Conservation (phyloP, 2,888 invertebrate genomes). For the Muschampia plurimacula region DNA sequence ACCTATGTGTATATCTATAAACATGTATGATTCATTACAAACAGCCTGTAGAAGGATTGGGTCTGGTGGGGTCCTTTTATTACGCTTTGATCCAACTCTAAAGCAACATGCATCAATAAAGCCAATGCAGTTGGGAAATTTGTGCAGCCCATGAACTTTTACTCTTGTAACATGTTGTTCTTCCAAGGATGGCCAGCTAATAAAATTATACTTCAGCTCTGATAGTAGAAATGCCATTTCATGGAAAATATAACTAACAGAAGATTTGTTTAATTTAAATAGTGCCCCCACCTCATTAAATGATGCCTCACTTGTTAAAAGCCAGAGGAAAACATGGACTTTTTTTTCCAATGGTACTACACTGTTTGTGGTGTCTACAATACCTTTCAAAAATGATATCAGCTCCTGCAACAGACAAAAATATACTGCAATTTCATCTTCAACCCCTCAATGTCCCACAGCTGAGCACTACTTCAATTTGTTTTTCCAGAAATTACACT, state of each 20-base stretch:
- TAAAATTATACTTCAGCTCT: slow-evolving; percentile 67
- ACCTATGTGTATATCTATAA: slow-evolving; percentile 72
- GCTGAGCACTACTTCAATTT: too few species aligned
- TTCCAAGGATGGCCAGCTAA: slow-evolving; percentile 75
- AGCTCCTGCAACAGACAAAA: slow-evolving; percentile 63
- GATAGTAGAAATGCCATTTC: slow-evolving; percentile 66
- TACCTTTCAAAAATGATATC: slow-evolving; percentile 59
- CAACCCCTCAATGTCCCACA: too few species aligned
- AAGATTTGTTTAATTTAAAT: slow-evolving; percentile 73
- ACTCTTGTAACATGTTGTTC: slow-evolving; percentile 76
- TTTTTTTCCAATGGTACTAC: slow-evolving; percentile 71
- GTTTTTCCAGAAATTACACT: too few species aligned
- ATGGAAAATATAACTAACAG: slow-evolving; percentile 72
- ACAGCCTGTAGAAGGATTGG: slow-evolving; percentile 75
- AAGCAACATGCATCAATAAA: slow-evolving; percentile 75
- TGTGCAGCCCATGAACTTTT: slow-evolving; percentile 71
- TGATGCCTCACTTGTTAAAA: slow-evolving; percentile 67
- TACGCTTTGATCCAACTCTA: slow-evolving; percentile 66
- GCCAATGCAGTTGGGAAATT: slow-evolving; percentile 79
- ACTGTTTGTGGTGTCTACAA: slow-evolving; percentile 55
- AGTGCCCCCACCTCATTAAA: slow-evolving; percentile 69
- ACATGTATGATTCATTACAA: slow-evolving; percentile 75
- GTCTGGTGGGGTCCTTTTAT: slow-evolving; percentile 59
- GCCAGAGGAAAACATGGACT: slow-evolving; percentile 74
- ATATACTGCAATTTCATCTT: slow-evolving; percentile 7